phyloP scores from a whole-genome alignment of 35 echinoderm and acorn worm species.

The Anneissia japonica region DNA sequence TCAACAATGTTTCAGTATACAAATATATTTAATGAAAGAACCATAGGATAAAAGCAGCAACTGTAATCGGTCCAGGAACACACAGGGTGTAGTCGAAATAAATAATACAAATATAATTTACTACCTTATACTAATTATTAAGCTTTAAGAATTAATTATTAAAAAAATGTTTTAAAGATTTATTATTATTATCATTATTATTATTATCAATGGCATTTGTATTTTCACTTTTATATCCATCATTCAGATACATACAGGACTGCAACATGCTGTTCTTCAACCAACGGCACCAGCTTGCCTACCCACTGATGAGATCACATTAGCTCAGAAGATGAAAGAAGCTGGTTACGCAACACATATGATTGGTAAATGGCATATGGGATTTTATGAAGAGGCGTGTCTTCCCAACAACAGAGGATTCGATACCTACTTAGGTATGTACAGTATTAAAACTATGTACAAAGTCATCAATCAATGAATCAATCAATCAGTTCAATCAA shows the following conservation, averaged over 20 bases:
- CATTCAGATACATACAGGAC: conserved; percentile 5
- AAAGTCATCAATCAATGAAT: background rate
- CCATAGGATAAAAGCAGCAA: no score
- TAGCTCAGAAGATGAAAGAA: conserved; percentile 15
- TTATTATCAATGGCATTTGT: no score
- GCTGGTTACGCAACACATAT: background rate
- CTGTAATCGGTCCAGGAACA: no score
- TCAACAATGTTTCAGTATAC: no score
- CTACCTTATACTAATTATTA: no score
- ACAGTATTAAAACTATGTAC: background rate
- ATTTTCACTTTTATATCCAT: background rate
- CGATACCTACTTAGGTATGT: conserved; percentile 18
- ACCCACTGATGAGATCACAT: background rate
- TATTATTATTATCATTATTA: no score
- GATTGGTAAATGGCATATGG: conserved; percentile 16
- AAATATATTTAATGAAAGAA: no score
- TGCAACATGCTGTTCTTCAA: background rate
- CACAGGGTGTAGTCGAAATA: no score
- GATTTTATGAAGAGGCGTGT: conserved; percentile 7
- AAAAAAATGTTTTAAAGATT: no score
- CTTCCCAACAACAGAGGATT: conserved; percentile 3
- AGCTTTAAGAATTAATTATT: no score
- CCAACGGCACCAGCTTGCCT: background rate
- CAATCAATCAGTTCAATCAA: no score
- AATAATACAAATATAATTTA: no score